phyloP scores from a whole-genome alignment of 2,888 invertebrate species.

The Campoplex capitator region DNA sequence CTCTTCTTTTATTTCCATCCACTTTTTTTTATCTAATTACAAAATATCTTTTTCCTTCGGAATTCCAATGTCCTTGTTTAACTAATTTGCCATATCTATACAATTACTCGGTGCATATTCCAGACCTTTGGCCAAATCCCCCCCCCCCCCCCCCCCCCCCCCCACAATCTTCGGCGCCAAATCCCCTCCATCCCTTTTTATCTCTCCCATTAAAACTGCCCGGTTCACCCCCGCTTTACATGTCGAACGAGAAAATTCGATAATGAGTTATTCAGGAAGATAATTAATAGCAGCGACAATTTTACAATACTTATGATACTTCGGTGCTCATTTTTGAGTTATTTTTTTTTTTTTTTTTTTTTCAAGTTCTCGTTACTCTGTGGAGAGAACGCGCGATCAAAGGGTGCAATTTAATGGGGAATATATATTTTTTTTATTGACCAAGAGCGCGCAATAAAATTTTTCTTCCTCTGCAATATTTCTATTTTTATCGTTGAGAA shows the following conservation, averaged over 20 bases:
- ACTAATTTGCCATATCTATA: background rate
- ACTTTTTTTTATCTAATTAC: slow-evolving; percentile 62
- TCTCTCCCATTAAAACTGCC: background rate
- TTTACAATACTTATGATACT: background rate
- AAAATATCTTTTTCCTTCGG: background rate
- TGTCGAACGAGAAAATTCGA: background rate
- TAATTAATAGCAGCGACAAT: background rate
- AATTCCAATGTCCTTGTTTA: background rate
- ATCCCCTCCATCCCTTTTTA: background rate
- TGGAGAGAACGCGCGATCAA: background rate
- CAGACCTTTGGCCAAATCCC: background rate
- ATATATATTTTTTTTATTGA: background rate
- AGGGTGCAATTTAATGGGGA: background rate
- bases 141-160: background rate
- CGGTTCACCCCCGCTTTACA: background rate
- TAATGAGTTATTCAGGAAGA: background rate
- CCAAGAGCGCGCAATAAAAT: background rate
- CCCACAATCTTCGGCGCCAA: slow-evolving; percentile 5
- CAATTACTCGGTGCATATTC: background rate
- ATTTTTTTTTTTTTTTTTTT: too few species aligned
- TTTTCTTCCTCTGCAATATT: background rate
- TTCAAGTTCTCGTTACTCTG: background rate
- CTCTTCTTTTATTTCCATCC: slow-evolving; percentile 48
- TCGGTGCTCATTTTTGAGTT: background rate
- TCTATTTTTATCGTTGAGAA: background rate